A percentile compares a stretch with the other conserved stretches of the same genome.
phyloP scores from a whole-genome alignment of 2,113 vertebrate species.

The Hassar affinis region DNA sequence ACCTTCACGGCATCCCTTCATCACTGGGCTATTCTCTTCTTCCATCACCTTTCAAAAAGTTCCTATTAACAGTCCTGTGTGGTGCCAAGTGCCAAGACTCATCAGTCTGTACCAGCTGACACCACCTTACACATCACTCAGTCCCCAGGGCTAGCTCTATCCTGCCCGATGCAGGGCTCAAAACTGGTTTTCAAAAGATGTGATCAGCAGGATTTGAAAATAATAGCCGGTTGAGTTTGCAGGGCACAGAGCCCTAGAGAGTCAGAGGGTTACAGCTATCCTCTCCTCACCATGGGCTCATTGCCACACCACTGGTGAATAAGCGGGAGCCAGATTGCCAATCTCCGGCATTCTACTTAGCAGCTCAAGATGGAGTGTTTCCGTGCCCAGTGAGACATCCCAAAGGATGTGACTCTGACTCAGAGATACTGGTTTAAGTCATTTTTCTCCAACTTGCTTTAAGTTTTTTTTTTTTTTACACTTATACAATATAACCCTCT shows the following conservation, averaged over 20 bases:
- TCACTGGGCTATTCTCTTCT: conserved; percentile 8
- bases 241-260: conserved; percentile 39
- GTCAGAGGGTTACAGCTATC: conserved; percentile 40
- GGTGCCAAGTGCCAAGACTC: conserved; percentile 26
- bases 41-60: not conserved
- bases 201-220: conserved; percentile 37
- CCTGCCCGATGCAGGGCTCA: conserved; percentile 14
- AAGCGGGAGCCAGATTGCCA: conserved; percentile 49
- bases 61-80: conserved; percentile 14
- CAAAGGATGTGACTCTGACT: conserved; percentile 47
- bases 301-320: conserved; percentile 48
- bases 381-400: conserved; percentile 42
- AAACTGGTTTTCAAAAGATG: conserved; percentile 33
- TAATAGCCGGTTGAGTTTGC: conserved; percentile 43
- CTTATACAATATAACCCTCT: conserved; percentile 3
- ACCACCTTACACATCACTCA: conserved; percentile 27
- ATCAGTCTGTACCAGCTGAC: conserved; percentile 30
- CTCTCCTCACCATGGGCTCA: conserved; percentile 44
- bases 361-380: conserved; percentile 49
- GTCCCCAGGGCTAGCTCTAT: conserved; percentile 3
- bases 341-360: conserved; percentile 47
- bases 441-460: not conserved
- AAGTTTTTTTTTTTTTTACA: not conserved
- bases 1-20: not conserved
- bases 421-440: conserved; percentile 30